phyloP scores from a whole-genome alignment of 2,797 vertebrate species.

The Xyrichtys novacula region DNA sequence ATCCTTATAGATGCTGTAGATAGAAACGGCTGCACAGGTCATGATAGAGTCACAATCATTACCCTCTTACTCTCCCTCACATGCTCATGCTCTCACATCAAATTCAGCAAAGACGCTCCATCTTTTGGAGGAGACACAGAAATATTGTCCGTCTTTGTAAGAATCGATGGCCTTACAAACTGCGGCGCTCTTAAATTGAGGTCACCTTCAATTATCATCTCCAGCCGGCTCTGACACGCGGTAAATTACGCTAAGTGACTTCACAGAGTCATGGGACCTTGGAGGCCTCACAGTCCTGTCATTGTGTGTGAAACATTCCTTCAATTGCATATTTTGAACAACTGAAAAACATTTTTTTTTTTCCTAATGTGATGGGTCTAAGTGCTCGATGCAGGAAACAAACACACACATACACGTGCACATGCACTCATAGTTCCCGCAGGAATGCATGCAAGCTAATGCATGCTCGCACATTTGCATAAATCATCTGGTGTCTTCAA shows the following conservation, averaged over 20 bases:
- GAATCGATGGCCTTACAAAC: constrained; percentile 58
- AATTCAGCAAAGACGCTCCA: constrained; percentile 42
- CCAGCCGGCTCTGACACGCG: constrained; percentile 49
- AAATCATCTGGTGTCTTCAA: constrained; percentile 51
- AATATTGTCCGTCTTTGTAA: constrained; percentile 34
- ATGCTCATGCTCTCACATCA: constrained; percentile 9
- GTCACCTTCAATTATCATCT: constrained; percentile 73
- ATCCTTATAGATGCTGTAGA: constrained; percentile 35
- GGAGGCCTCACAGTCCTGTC: constrained; percentile 24
- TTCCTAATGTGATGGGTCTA: constrained; percentile 30
- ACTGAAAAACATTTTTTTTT: constrained; percentile 32
- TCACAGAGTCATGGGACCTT: constrained; percentile 45
- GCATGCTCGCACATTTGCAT: constrained; percentile 41
- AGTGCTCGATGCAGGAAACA: constrained; percentile 20
- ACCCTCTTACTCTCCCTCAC: constrained; percentile 23
- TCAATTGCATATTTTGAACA: constrained; percentile 48
- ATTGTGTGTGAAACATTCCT: constrained; percentile 45
- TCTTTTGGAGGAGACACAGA: constrained; percentile 42
- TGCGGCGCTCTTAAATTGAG: constrained; percentile 67
- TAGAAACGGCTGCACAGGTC: constrained; percentile 46
- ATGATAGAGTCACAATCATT: constrained; percentile 52
- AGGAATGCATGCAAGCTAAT: constrained; percentile 1
- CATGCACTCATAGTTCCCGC: constrained; percentile 17
- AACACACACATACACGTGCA: constrained; percentile 38
- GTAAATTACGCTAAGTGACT: constrained; percentile 67